Evolutionary conservation across 2,888 invertebrate genomes (phyloP).

Genomic region (Lordiphosa andalusiaca): DNA sequence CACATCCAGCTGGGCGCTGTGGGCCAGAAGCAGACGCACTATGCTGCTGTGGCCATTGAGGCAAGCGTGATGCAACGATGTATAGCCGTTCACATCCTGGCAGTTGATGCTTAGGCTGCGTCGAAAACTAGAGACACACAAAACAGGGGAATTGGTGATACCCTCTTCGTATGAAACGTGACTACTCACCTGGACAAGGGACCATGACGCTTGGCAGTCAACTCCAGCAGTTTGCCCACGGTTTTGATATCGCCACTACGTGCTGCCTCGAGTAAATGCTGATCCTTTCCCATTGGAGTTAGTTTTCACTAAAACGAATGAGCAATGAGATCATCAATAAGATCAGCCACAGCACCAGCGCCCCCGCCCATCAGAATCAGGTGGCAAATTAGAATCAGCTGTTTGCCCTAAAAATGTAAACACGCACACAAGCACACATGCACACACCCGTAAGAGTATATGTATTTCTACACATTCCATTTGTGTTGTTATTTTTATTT

Average conservation of each 20-base stretch:
- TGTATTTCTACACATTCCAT: constrained; percentile 35
- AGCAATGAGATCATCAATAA: constrained; percentile 57
- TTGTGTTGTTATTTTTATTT: constrained; percentile 45
- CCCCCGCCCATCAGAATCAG: constrained; percentile 52
- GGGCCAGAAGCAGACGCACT: constrained; percentile 89
- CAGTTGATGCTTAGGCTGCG: constrained; percentile 94
- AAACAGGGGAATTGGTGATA: constrained; percentile 33
- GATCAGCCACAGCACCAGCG: constrained; percentile 17
- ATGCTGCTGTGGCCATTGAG: constrained; percentile 95
- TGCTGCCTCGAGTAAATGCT: constrained; percentile 96
- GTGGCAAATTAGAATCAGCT: constrained; percentile 62
- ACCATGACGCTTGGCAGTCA: constrained; percentile 94
- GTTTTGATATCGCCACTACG: constrained; percentile 92
- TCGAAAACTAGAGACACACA: constrained; percentile 84
- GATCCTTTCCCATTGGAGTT: constrained; percentile 92
- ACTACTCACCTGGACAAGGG: constrained; percentile 93
- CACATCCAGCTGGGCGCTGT: constrained; percentile 90
- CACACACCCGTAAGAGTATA: background rate
- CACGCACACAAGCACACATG: background rate
- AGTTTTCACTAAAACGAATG: constrained; percentile 11
- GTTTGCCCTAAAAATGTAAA: constrained; percentile 42
- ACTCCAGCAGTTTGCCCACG: constrained; percentile 93
- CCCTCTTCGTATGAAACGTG: constrained; percentile 34
- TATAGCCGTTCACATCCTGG: constrained; percentile 95
- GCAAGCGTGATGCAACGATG: constrained; percentile 95